These are phyloP conservation scores for Nomia melanderi DNA, from an alignment of 1,140 invertebrate species.

Conservation along the genomic window DNA sequence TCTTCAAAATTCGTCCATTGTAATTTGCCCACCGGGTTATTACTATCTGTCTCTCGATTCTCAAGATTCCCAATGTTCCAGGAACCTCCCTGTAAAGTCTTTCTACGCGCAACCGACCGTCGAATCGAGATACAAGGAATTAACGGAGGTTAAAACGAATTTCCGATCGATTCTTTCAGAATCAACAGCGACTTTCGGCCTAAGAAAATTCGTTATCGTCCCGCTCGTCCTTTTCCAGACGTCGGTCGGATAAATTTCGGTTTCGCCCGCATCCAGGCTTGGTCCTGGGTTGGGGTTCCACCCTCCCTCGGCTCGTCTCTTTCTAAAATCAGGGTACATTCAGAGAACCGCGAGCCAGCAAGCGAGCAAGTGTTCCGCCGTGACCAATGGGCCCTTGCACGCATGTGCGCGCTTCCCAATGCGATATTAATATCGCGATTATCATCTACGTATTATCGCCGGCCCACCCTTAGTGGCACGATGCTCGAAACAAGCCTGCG, in stretches of 20 bases:
- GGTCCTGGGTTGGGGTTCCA: slow-evolving; percentile 19
- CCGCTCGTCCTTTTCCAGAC: neutral
- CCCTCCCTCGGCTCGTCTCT: slow-evolving; percentile 50
- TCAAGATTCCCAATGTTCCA: no score
- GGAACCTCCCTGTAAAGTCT: no score
- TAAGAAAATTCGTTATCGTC: no score
- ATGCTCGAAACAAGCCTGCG: slow-evolving; percentile 60
- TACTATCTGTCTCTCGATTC: no score
- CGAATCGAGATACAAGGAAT: no score
- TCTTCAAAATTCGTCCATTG: neutral
- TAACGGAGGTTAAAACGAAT: no score
- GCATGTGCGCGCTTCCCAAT: slow-evolving; percentile 81
- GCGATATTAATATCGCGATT: slow-evolving; percentile 82
- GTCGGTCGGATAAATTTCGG: slow-evolving; percentile 33
- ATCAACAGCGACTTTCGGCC: no score
- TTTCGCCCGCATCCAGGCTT: slow-evolving; percentile 18
- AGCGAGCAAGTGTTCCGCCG: slow-evolving; percentile 79
- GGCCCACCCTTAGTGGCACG: slow-evolving; percentile 51
- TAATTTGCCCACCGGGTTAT: neutral
- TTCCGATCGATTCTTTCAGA: no score
- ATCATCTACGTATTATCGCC: slow-evolving; percentile 81
- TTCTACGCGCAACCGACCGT: no score
- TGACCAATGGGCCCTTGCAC: slow-evolving; percentile 80
- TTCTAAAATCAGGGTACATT: slow-evolving; percentile 78
- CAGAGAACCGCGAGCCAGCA: slow-evolving; percentile 71